Base-by-base conservation (phyloP, 2,113 vertebrate genomes). In the Motacilla alba region DNA sequence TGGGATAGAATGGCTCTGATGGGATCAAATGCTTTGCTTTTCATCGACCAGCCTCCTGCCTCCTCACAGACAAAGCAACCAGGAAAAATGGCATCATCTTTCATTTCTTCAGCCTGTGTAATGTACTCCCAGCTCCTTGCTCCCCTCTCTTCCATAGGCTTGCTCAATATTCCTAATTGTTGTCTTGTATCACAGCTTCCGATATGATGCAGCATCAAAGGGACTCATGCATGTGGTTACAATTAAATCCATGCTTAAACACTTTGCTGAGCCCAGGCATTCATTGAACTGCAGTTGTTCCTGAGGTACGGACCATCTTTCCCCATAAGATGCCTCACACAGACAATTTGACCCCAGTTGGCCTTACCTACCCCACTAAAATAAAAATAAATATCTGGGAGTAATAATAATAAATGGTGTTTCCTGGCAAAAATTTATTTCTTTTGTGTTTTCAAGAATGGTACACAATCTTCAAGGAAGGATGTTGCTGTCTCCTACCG, bases 321-420 rank as follows among this genome's bases (percentile, higher is more conserved):
- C 76, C 52, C 81, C 31, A 27, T 41, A 44, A 64, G 77, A 94
- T 79, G 49, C 87, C 91, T 87, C 89, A 95, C 81, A 82, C 89
- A 68, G 87, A n/a, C 13, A 2, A 11, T 68, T 84, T 89, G 83
- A 96, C 94, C 94, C 73, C 2, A 4, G 64, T 2, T 87, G 91
- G 74, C 91, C 91, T 91, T 75, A 76, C 72, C 69, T 59, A 50
- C 43, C 87, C 47, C 66, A 64, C 69, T 79, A 89, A 64, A 93
- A 91, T 72, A 62, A 91, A 96, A 97, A 94, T 33, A 97, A 96
- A 91, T 92, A 82, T 68, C 74, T 33, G 69, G 23, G 56, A 92
- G 35, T 60, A 93, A 83, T 64, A 83, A 91, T 31, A 97, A 94
- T 79, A 94, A 94, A 91, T 2, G 6, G 49, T 39, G 30, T 93